Conservation (phyloP, 2,113 vertebrate species). For the Tragelaphus imberbis region DNA sequence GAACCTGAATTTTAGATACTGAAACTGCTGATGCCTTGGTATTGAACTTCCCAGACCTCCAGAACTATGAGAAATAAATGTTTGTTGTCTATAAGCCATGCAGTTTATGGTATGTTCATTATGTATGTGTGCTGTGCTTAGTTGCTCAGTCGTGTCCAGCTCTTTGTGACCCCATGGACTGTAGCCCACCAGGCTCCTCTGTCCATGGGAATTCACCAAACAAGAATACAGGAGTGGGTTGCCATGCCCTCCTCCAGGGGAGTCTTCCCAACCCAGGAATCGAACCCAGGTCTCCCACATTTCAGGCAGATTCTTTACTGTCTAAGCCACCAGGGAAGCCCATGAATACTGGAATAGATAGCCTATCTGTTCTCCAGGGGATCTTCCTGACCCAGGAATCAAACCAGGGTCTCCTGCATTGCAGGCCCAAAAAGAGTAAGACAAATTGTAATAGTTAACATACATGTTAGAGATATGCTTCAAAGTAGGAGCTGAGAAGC, state of each 20-base stretch:
- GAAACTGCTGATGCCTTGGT: neutral
- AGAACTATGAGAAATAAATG: neutral
- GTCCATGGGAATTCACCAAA: neutral
- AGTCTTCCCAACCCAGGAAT: neutral
- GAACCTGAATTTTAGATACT: neutral
- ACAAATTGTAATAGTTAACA: neutral
- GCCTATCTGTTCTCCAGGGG: neutral
- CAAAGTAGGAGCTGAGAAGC: neutral
- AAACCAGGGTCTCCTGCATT: neutral
- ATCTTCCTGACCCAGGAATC: neutral
- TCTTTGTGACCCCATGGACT: neutral
- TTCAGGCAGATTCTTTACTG: neutral
- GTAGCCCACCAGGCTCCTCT: fast-evolving
- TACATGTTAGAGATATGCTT: neutral
- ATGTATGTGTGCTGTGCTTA: neutral
- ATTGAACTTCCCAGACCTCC: neutral
- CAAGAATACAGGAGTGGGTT: neutral
- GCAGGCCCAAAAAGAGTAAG: neutral
- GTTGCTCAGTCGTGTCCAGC: neutral
- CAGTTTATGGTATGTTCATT: neutral
- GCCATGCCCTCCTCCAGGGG: neutral
- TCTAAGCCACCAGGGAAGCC: neutral
- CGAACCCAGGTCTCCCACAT: neutral
- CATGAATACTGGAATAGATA: neutral
- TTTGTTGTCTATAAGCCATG: neutral